phyloP scores from a whole-genome alignment of 2,888 invertebrate genomes.

The Lepidochrysops patricia region DNA sequence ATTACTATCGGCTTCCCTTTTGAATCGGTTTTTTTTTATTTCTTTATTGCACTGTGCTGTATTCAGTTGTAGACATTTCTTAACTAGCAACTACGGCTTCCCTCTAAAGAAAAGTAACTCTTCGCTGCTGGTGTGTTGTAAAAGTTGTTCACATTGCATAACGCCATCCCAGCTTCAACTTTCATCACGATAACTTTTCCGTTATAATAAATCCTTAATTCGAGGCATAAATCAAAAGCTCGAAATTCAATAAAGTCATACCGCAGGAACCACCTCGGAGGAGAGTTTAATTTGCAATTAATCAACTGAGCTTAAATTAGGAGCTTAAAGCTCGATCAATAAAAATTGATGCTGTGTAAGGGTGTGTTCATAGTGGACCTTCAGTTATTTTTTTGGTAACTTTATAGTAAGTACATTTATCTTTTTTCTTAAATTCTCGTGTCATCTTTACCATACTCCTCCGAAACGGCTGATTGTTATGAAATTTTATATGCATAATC shows the following conservation, averaged over 20 bases:
- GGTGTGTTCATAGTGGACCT: slow-evolving; percentile 23
- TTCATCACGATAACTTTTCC: slow-evolving; percentile 16
- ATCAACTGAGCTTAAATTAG: slow-evolving; percentile 65
- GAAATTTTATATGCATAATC: too few species aligned
- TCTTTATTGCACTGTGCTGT: too few species aligned
- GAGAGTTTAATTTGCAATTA: slow-evolving; percentile 71
- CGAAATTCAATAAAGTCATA: slow-evolving; percentile 74
- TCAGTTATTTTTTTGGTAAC: slow-evolving; percentile 2
- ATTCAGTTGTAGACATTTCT: too few species aligned
- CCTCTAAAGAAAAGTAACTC: too few species aligned
- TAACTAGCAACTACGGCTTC: too few species aligned
- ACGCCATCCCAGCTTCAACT: slow-evolving; percentile 11
- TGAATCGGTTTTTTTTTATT: too few species aligned
- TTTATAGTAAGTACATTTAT: too few species aligned
- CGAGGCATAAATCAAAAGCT: slow-evolving; percentile 60
- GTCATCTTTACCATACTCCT: too few species aligned
- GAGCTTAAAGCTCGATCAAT: slow-evolving; percentile 50
- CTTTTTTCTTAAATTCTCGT: too few species aligned
- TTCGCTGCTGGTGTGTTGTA: too few species aligned
- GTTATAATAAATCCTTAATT: slow-evolving; percentile 59
- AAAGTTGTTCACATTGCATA: slow-evolving; percentile 10
- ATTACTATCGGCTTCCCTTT: too few species aligned
- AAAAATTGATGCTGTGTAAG: slow-evolving; percentile 42
- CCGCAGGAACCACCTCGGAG: slow-evolving; percentile 55
- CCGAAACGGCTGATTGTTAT: too few species aligned